Evolutionary conservation across 1,140 invertebrate genomes (phyloP).

Genomic region (Thaumetopoea pityocampa): DNA sequence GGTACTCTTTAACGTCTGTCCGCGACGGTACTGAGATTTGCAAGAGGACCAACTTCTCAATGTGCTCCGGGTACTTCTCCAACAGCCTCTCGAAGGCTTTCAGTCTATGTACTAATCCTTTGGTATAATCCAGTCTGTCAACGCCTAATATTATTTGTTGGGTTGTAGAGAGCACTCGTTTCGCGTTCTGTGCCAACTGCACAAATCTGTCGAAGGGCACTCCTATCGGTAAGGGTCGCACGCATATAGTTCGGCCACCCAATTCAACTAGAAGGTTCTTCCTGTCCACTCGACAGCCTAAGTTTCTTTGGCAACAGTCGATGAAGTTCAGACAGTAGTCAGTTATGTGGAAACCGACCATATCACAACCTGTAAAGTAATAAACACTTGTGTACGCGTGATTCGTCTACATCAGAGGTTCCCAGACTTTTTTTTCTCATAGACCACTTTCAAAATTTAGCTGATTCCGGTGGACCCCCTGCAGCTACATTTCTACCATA

Average conservation of each 20-base stretch:
- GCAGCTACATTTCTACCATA: no score
- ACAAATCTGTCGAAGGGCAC: slow-evolving; percentile 93
- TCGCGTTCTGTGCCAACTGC: slow-evolving; percentile 86
- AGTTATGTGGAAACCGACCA: slow-evolving; percentile 94
- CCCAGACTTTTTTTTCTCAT: no score
- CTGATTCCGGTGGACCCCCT: no score
- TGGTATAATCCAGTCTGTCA: slow-evolving; percentile 93
- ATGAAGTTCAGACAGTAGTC: slow-evolving; percentile 95
- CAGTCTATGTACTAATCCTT: slow-evolving; percentile 90
- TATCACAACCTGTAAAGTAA: slow-evolving; percentile 83
- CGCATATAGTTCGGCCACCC: slow-evolving; percentile 88
- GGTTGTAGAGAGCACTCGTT: slow-evolving; percentile 82
- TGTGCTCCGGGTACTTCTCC: slow-evolving; percentile 90
- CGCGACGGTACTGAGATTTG: slow-evolving; percentile 93
- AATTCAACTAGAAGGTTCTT: slow-evolving; percentile 92
- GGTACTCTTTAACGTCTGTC: slow-evolving; percentile 93
- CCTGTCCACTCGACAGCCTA: slow-evolving; percentile 91
- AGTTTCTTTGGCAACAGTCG: slow-evolving; percentile 90
- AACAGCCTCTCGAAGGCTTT: slow-evolving; percentile 90
- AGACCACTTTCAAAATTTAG: no score
- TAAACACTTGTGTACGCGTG: background rate
- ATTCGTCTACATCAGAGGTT: no score
- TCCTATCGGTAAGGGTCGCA: slow-evolving; percentile 89
- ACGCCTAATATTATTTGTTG: slow-evolving; percentile 92
- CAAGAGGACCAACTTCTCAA: slow-evolving; percentile 87